A percentile compares a stretch with the other conserved stretches of the same genome.
Evolutionary conservation across 2,113 vertebrate species (phyloP).

Genomic region (Hippocampus barbouri): DNA sequence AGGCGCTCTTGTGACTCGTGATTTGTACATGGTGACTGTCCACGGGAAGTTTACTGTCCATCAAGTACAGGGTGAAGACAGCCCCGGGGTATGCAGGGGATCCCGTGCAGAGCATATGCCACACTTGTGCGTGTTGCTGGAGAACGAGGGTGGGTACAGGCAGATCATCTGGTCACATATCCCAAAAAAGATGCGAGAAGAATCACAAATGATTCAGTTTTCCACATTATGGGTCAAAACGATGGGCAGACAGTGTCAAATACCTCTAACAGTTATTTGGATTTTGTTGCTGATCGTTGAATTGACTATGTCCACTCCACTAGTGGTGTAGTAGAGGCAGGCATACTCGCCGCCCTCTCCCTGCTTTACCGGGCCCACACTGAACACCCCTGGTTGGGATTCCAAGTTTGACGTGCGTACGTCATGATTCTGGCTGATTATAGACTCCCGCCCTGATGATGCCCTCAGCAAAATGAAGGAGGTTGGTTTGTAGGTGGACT

Average conservation of each 20-base stretch:
- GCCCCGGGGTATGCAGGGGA: constrained; percentile 66
- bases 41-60: constrained; percentile 26
- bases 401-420: constrained; percentile 21
- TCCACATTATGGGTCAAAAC: too few species aligned
- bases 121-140: constrained; percentile 43
- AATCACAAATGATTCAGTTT: not conserved
- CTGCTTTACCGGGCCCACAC: constrained; percentile 49
- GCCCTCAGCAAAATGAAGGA: constrained; percentile 46
- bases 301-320: constrained; percentile 28
- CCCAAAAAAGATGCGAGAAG: not conserved
- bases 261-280: constrained; percentile 51
- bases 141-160: constrained; percentile 55
- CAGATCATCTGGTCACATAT: constrained; percentile 37
- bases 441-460: not conserved
- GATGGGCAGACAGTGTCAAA: not conserved
- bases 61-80: constrained; percentile 59
- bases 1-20: constrained; percentile 44
- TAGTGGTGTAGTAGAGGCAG: constrained; percentile 60
- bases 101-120: constrained; percentile 60
- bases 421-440: constrained; percentile 14
- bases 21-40: constrained; percentile 1
- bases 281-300: constrained; percentile 60
- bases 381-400: constrained; percentile 45
- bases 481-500: not conserved
- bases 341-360: constrained; percentile 57